Conservation (phyloP, 2,797 vertebrate species). For the Peromyscus attwateri region DNA sequence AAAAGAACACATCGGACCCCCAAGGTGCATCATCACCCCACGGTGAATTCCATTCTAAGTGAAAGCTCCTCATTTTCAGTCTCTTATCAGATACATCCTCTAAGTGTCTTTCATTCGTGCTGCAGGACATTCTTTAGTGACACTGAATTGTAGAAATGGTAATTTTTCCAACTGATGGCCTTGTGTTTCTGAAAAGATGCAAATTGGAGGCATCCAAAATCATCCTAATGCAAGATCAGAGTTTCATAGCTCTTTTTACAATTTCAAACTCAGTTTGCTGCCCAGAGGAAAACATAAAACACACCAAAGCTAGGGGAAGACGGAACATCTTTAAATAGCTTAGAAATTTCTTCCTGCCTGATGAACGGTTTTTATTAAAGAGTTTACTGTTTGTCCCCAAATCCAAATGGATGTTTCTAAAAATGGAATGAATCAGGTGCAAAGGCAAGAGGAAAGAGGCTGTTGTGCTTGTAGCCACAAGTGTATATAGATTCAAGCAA, state of each 20-base stretch:
- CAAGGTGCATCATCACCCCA: constrained; percentile 39
- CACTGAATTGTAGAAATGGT: constrained; percentile 73
- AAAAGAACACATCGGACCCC: constrained; percentile 47
- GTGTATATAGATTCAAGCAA: background rate
- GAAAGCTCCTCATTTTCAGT: constrained; percentile 75
- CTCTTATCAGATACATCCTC: constrained; percentile 73
- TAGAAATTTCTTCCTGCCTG: constrained; percentile 61
- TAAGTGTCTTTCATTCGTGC: constrained; percentile 67
- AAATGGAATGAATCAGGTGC: constrained; percentile 28
- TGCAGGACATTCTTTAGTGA: constrained; percentile 72
- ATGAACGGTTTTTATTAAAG: constrained; percentile 74
- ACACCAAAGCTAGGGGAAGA: constrained; percentile 69
- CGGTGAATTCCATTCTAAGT: constrained; percentile 73
- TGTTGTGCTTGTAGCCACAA: constrained; percentile 1
- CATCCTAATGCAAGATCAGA: constrained; percentile 77
- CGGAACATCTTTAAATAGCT: constrained; percentile 34
- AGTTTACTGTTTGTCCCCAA: constrained; percentile 48
- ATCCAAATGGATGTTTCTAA: constrained; percentile 61
- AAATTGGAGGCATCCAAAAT: constrained; percentile 74
- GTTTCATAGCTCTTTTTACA: constrained; percentile 73
- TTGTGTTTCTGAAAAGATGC: constrained; percentile 82
- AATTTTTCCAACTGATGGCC: constrained; percentile 69
- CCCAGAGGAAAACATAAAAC: constrained; percentile 76
- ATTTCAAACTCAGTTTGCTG: constrained; percentile 74
- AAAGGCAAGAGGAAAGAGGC: constrained; percentile 42